A percentile compares a stretch with the other conserved stretches of the same genome.
These are phyloP conservation scores for Allygus modestus DNA, from an alignment of 2,888 invertebrate genomes.

Conservation along the genomic window DNA sequence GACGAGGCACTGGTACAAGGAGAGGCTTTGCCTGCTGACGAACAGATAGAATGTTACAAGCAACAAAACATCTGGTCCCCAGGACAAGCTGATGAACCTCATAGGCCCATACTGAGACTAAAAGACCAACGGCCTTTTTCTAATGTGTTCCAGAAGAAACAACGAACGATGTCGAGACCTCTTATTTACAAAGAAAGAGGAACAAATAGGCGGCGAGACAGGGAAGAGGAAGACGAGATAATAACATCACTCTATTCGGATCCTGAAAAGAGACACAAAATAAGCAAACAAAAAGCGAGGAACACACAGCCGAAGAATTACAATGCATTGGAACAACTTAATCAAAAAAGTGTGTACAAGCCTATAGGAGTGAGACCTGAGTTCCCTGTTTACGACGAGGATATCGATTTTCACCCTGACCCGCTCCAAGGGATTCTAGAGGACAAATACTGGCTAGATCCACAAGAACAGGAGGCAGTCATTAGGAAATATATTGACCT, in stretches of 20 bases:
- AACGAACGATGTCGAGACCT: neutral
- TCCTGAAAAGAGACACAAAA: neutral
- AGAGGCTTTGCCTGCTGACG: neutral
- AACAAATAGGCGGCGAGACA: neutral
- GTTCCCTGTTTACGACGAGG: constrained; percentile 51
- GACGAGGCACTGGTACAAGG: neutral
- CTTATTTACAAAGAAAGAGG: neutral
- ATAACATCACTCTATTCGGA: constrained; percentile 31
- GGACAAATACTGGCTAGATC: constrained; percentile 42
- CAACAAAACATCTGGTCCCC: constrained; percentile 21
- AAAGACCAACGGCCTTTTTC: neutral
- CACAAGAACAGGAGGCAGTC: constrained; percentile 20
- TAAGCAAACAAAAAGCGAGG: neutral
- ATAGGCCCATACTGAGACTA: neutral
- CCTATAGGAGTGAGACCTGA: neutral
- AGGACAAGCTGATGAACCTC: neutral
- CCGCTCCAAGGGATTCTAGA: constrained; percentile 46
- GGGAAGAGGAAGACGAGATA: neutral
- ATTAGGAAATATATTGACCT: constrained; percentile 46
- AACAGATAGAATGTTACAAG: constrained; percentile 47
- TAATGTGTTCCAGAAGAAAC: neutral
- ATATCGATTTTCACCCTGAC: constrained; percentile 45
- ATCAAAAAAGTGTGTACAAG: neutral
- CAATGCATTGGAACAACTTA: neutral
- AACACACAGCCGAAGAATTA: neutral